Base-by-base conservation (phyloP, 2,888 invertebrate species). In the Chloroclysta siterata region DNA sequence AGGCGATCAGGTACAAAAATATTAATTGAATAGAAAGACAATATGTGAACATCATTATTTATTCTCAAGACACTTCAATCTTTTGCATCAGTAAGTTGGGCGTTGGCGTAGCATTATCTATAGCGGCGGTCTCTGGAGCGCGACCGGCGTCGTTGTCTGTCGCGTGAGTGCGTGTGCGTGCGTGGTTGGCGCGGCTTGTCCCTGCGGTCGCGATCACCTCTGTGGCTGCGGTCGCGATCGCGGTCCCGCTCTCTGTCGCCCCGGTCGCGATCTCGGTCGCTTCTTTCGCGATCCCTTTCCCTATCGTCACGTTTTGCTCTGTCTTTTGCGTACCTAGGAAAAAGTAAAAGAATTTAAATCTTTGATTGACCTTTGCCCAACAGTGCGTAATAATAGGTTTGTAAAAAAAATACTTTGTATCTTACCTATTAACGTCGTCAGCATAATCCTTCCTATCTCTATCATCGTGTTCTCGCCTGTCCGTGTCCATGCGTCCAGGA, bases 391-490 rank as follows among this genome's bases (percentile, higher is more conserved):
- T 22, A 22, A 3, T 2, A 22, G 22, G 22, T 22, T 22, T 22
- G 22, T 22, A 22, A 22, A 22, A 22, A 22, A 22, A 22, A 22
- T n/a, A 22, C 22, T 5, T 44, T 42, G n/a, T 15, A 36, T 13
- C 52, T 53, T 42, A 88, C 87, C 85, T 87, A 60, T 55, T 61
- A 13, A 65, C 42, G 29, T 90, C 89, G 0, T 92, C 90, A 1
- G 84, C 85, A 58, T 92, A 91, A 72, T 91, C 91, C 2, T 89
- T 76, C 44, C 83, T 78, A 66, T 92, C 92, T 14, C 92, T 76
- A 71, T 93, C 92, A 66, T 93, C 92, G 63, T 92, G 92, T 42
- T 91, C 92, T 42, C 92, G 83, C 0, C 88, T 77, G 76, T 90
- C 91, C 0, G 81, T 68, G 66, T 90, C 90, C 75, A 76, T 78